Conservation (phyloP, 2,888 invertebrate genomes). For the Linnaemya vulpina region DNA sequence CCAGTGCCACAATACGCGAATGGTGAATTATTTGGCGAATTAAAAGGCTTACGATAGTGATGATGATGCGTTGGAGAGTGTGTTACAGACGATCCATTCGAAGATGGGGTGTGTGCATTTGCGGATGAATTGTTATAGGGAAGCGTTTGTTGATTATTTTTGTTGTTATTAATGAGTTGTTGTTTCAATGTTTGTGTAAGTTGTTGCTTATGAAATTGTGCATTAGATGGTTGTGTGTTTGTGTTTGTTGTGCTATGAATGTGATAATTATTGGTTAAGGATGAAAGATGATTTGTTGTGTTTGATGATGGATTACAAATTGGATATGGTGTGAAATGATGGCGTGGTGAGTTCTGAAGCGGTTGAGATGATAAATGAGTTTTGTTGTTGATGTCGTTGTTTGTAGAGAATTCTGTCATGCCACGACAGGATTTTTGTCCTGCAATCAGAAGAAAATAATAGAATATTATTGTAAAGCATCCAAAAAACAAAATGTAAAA, state of each 20-base stretch:
- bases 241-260: conserved; percentile 54
- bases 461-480: neutral
- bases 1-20: conserved; percentile 74
- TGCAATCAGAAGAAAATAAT: conserved; percentile 73
- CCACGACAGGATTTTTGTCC: conserved; percentile 83
- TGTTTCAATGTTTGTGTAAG: conserved; percentile 75
- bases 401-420: conserved; percentile 83
- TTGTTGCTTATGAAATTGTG: conserved; percentile 73
- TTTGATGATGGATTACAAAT: conserved; percentile 53
- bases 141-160: conserved; percentile 76
- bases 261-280: conserved; percentile 73
- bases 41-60: conserved; percentile 80
- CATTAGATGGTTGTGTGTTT: conserved; percentile 75
- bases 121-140: conserved; percentile 72
- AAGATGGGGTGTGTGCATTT: conserved; percentile 74
- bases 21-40: conserved; percentile 81
- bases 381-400: conserved; percentile 81
- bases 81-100: conserved; percentile 75
- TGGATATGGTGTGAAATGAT: conserved; percentile 70
- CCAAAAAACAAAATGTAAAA: no score
- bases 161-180: conserved; percentile 74
- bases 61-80: conserved; percentile 79
- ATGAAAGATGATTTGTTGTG: conserved; percentile 67
- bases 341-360: conserved; percentile 81
- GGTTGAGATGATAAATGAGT: conserved; percentile 81